Evolutionary conservation across 2,113 vertebrate genomes (phyloP).

Genomic region (Rhodinocichla rosea): DNA sequence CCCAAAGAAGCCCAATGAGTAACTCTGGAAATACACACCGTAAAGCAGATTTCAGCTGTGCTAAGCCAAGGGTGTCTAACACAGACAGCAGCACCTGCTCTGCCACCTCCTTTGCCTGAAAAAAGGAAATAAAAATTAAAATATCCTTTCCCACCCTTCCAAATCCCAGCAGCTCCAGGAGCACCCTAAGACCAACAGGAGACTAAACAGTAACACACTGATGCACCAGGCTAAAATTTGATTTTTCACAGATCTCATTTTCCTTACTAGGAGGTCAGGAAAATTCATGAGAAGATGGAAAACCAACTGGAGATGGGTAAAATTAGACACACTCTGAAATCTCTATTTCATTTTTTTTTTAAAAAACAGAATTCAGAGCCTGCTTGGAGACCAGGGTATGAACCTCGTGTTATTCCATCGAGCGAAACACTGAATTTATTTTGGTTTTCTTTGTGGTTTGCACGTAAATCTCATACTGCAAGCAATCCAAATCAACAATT

Average conservation of each 20-base stretch:
- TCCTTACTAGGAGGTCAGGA: neutral
- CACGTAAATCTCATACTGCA: neutral
- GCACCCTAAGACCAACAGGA: neutral
- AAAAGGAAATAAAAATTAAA: neutral
- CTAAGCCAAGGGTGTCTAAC: constrained; percentile 76
- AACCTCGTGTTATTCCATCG: neutral
- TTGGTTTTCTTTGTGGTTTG: neutral
- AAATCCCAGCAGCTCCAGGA: neutral
- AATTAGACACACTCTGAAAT: neutral
- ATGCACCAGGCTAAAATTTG: constrained; percentile 29
- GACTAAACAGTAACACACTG: neutral
- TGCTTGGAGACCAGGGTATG: neutral
- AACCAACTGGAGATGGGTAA: neutral
- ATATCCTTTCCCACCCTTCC: neutral
- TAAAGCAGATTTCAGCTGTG: constrained; percentile 78
- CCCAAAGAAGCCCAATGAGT: neutral
- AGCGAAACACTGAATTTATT: fast-evolving
- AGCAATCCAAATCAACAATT: constrained; percentile 30
- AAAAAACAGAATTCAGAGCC: neutral
- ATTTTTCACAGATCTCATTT: neutral
- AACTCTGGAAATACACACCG: constrained; percentile 69
- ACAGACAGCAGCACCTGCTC: constrained; percentile 78
- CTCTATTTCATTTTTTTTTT: neutral
- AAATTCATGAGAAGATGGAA: neutral
- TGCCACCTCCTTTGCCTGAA: constrained; percentile 86